Base-by-base conservation (phyloP, 2,113 vertebrate species). In the Halichoerus grypus region DNA sequence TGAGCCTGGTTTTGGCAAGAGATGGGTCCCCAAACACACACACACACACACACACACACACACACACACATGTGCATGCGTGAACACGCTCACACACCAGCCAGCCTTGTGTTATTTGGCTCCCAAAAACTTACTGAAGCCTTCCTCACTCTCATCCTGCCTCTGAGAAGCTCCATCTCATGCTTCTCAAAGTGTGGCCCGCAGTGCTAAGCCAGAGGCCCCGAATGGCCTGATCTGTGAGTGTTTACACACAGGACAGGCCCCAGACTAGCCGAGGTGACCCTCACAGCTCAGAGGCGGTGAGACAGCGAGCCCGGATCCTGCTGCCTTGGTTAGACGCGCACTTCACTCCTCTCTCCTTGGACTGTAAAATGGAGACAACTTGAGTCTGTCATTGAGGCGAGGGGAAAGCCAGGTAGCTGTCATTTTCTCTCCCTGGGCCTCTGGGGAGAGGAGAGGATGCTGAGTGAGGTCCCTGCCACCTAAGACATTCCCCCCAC, bases 1-100 rank as follows among this genome's bases (percentile, higher is more conserved):
- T 87, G 89, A 96, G 74, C 53, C 83, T 88, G 42, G 90, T 72
- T 96, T 95, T 88, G 95, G 96, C 95, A 97, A 72, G 80, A 72
- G 74, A 18, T 2, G 2, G 31, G 14, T 49, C 55, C 63, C 79
- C 42, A 82, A 61, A 51, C 83, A 85, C 2, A 16, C 15, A 77
- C 11, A 21, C 77, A 94, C 31, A 57, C 24, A 19, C 49, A 88
- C 22, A 55, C 74, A 59, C 6, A 55, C 69, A 46, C 31, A 12
- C n/a, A 28, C 22, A 49, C 24, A 31, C 39, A 3, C 22, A 0
- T 0, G 1, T 12, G 13, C 13, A 3, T 1, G 7, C 13, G 0
- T 14, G 8, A 15, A 24, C 21, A 33, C 28, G 18, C 24, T 42
- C 85, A 81, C 77, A 76, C 90, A 93, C 24, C 33, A 72, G 18